Evolutionary conservation across 1,140 invertebrate genomes (phyloP).

Genomic region (Andrena cerasifolii): DNA sequence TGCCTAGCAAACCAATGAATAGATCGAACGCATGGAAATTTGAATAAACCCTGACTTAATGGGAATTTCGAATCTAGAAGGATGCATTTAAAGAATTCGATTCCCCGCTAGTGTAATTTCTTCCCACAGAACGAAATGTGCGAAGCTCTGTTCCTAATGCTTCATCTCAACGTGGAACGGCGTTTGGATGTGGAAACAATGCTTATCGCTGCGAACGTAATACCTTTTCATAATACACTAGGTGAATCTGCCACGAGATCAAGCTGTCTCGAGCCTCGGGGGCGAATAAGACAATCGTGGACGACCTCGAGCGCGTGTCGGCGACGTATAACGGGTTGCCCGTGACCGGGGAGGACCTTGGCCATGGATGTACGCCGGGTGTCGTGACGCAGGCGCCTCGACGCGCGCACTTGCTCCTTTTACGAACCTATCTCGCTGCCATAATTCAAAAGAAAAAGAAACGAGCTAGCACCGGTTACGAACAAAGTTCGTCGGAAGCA

Average conservation of each 20-base stretch:
- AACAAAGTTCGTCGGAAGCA: background rate
- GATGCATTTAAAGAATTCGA: too few relatives aligned
- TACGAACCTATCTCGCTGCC: background rate
- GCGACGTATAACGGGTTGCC: slow-evolving; percentile 70
- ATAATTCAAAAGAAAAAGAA: slow-evolving; percentile 13
- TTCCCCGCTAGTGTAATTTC: too few relatives aligned
- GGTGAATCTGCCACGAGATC: slow-evolving; percentile 5
- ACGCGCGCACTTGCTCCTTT: slow-evolving; percentile 26
- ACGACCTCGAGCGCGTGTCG: slow-evolving; percentile 61
- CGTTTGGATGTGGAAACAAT: background rate
- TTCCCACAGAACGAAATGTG: too few relatives aligned
- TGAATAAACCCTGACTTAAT: slow-evolving; percentile 11
- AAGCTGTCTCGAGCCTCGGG: slow-evolving; percentile 34
- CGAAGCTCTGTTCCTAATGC: background rate
- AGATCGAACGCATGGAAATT: too few relatives aligned
- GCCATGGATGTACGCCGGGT: slow-evolving; percentile 71
- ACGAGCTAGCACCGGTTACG: background rate
- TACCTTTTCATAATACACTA: slow-evolving; percentile 22
- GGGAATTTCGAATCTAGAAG: background rate
- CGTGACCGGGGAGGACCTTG: slow-evolving; percentile 79
- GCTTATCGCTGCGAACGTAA: background rate
- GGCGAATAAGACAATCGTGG: slow-evolving; percentile 43
- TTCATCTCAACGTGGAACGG: background rate
- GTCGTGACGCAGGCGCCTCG: slow-evolving; percentile 55
- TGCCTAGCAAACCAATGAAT: too few relatives aligned